Evolutionary conservation across 2,888 invertebrate genomes (phyloP), one percentile per base, ranked within the genome.

Genomic region (Parnassius mnemosyne): DNA sequence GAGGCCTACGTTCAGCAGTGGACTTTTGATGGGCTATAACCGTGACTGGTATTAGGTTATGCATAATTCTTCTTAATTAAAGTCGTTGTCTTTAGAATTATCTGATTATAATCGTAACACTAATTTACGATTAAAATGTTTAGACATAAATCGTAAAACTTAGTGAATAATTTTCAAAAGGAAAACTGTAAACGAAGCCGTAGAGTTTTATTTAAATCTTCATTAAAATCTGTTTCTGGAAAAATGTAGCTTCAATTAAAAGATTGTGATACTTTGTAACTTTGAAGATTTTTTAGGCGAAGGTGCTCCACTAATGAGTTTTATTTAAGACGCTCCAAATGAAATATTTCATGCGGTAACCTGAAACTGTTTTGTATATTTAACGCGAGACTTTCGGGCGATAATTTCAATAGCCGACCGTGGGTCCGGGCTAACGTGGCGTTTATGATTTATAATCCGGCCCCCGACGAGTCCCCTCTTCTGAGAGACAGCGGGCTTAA

Each of bases 381-480:
- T 83, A 83, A 84, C 81, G 80, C 77, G 75, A 70, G 74, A 79
- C 80, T 85, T 70, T 79, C 80, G 80, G 84, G 82, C 85, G 87
- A 87, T 89, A 87, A 89, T 88, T 89, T 87, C 78, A 84, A 84
- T 86, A 80, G 72, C 75, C 67, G 69, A 76, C 78, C 77, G 80
- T 79, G 75, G 76, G 76, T 74, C 77, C 77, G 71, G 72, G 75
- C 81, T 84, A 84, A 87, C 86, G 83, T 86, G 89, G 87, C 88
- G 84, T 82, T 84, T 88, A 87, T 89, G 89, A 89, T 89, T 89
- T 89, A 89, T 88, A 89, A 87, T 85, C 87, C 81, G 80, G 53
- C 85, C 85, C 75, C 80, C 84, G 83, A 84, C 84, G 82, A 79
- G 81, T 83, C 83, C 77, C 80, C 84, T 79, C 77, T 80, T 80